Percentiles rank a stretch among this genome's conserved stretches.
phyloP scores from a whole-genome alignment of 2,797 vertebrate species.

The Crenuchus spilurus region DNA sequence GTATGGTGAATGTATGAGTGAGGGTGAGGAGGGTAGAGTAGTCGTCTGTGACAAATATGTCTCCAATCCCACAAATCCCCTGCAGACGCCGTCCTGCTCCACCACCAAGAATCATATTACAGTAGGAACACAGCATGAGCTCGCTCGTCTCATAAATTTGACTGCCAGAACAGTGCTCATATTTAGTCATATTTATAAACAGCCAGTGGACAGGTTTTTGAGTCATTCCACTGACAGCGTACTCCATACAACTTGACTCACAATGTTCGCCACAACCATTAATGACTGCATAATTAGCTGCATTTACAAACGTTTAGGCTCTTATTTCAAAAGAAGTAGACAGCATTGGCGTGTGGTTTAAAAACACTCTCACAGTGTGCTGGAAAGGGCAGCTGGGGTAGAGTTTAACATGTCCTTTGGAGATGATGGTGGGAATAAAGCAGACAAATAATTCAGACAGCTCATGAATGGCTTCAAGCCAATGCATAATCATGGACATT shows the following conservation, averaged over 20 bases:
- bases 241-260: slow-evolving; percentile 4
- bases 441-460: background rate
- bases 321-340: background rate
- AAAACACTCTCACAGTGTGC: background rate
- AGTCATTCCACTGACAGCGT: slow-evolving; percentile 12
- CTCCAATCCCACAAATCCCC: slow-evolving; percentile 31
- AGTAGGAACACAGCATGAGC: slow-evolving; percentile 9
- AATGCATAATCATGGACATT: background rate
- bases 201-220: slow-evolving; percentile 16
- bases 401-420: background rate
- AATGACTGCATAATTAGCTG: slow-evolving; percentile 14
- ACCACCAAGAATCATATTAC: slow-evolving; percentile 8
- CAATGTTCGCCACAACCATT: background rate
- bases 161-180: slow-evolving; percentile 8
- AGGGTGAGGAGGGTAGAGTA: slow-evolving; percentile 9
- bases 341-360: background rate
- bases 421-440: background rate
- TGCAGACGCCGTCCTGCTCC: slow-evolving; percentile 12
- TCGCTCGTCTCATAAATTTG: slow-evolving; percentile 8
- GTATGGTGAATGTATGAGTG: slow-evolving; percentile 13
- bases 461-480: slow-evolving; percentile 12
- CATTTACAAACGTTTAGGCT: background rate
- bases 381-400: background rate
- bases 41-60: slow-evolving; percentile 41
- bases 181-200: slow-evolving; percentile 27